These are phyloP conservation scores for Scomber colias DNA, from an alignment of 2,113 vertebrate species.

Conservation along the genomic window DNA sequence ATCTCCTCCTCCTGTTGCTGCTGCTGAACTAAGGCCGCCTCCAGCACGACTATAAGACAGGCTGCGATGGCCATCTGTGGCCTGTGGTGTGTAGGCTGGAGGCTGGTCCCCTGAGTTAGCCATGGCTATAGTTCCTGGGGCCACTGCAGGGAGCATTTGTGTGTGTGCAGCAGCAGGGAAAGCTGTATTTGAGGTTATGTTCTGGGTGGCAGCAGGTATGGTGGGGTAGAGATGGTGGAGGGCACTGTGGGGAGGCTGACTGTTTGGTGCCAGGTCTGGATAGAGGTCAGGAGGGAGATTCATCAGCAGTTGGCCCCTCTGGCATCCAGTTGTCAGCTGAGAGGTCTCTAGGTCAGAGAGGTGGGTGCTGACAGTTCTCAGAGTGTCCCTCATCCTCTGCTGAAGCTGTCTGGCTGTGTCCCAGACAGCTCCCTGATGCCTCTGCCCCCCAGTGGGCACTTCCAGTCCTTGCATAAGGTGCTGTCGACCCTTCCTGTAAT, in stretches of 20 bases:
- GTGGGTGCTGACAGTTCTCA: conserved; percentile 84
- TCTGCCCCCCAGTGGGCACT: conserved; percentile 78
- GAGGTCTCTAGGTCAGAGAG: conserved; percentile 83
- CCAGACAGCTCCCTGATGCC: conserved; percentile 83
- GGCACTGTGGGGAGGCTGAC: conserved; percentile 50
- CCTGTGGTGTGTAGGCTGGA: conserved; percentile 91
- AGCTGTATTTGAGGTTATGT: conserved; percentile 4
- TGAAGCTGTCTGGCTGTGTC: conserved; percentile 90
- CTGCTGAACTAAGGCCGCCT: conserved; percentile 72
- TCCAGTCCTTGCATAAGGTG: conserved; percentile 88
- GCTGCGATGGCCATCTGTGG: conserved; percentile 89
- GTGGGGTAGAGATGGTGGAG: conserved; percentile 84
- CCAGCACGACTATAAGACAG: conserved; percentile 84
- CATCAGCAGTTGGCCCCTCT: conserved; percentile 35
- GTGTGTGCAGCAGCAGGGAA: conserved; percentile 47
- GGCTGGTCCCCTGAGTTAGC: conserved; percentile 85
- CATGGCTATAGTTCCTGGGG: conserved; percentile 46
- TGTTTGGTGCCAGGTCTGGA: conserved; percentile 47
- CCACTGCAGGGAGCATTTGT: conserved; percentile 42
- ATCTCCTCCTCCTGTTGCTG: conserved; percentile 23
- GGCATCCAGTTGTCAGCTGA: conserved; percentile 7
- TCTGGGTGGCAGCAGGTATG: conserved; percentile 73
- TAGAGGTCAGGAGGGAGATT: conserved; percentile 53
- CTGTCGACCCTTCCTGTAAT: conserved; percentile 86
- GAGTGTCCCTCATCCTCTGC: conserved; percentile 89